Evolutionary conservation across 2,113 vertebrate genomes (phyloP).

Genomic region (Oophaga pumilio): DNA sequence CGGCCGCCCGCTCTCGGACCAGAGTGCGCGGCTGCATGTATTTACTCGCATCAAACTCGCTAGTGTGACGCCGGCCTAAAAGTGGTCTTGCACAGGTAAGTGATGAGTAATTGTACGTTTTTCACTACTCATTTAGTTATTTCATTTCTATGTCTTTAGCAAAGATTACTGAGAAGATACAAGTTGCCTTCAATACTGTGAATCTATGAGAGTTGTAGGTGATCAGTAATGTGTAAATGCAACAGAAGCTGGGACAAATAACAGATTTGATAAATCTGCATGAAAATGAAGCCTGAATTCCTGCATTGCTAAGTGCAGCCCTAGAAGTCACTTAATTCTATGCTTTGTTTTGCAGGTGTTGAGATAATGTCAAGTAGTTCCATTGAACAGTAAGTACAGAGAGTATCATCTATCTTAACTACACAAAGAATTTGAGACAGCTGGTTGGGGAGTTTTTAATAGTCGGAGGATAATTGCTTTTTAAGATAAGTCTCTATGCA

Average conservation of each 20-base stretch:
- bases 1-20: too few species aligned
- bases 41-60: too few species aligned
- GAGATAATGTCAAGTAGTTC: slow-evolving; percentile 43
- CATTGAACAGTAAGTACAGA: slow-evolving; percentile 34
- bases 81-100: not conserved
- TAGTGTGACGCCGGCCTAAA: too few species aligned
- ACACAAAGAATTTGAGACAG: slow-evolving; percentile 53
- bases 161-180: not conserved
- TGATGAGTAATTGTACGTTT: not conserved
- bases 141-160: not conserved
- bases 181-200: not conserved
- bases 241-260: not conserved
- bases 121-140: not conserved
- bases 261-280: not conserved
- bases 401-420: not conserved
- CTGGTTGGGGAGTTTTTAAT: slow-evolving; percentile 14
- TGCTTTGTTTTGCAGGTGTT: slow-evolving; percentile 1
- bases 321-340: slow-evolving; percentile 3
- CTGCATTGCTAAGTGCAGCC: slow-evolving; percentile 11
- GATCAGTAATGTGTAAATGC: not conserved
- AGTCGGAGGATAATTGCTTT: slow-evolving; percentile 29
- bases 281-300: not conserved
- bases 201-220: not conserved
- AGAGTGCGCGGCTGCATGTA: too few species aligned
- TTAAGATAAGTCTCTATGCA: slow-evolving; percentile 49